Evolutionary conservation across 2,797 vertebrate genomes (phyloP).

Genomic region (Huso huso): DNA sequence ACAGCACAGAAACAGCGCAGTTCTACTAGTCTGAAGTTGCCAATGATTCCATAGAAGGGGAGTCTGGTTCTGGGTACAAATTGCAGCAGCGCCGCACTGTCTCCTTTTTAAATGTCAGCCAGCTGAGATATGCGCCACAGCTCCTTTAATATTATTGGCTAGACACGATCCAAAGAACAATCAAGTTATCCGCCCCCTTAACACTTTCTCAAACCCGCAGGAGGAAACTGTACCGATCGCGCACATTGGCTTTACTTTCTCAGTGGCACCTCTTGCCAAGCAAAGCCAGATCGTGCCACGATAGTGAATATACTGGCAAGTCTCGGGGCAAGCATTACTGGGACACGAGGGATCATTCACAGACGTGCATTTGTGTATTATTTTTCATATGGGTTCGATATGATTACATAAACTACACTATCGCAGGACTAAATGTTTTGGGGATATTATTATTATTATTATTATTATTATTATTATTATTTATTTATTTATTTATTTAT

Average conservation of each 20-base stretch:
- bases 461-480: too few relatives aligned
- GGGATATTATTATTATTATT: too few relatives aligned
- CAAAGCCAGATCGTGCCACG: too few relatives aligned
- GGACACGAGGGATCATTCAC: too few relatives aligned
- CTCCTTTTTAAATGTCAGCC: conserved; percentile 91
- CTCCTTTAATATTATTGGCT: conserved; percentile 84
- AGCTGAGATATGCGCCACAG: conserved; percentile 76
- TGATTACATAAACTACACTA: too few relatives aligned
- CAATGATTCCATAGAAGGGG: conserved; percentile 64
- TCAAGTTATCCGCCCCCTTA: conserved; percentile 78
- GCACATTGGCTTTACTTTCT: background rate
- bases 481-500: too few relatives aligned
- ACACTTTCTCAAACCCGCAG: conserved; percentile 52
- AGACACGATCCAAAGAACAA: conserved; percentile 60
- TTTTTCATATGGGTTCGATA: too few relatives aligned
- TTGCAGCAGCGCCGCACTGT: conserved; percentile 77
- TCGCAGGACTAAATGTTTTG: too few relatives aligned
- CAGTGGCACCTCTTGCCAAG: background rate
- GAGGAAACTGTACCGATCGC: conserved; percentile 27
- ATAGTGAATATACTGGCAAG: too few relatives aligned
- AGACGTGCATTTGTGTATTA: conserved; percentile 10
- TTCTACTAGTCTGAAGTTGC: conserved; percentile 32
- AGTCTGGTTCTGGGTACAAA: conserved; percentile 61
- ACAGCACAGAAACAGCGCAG: background rate
- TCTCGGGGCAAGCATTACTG: too few relatives aligned